Conservation (phyloP, 2,888 invertebrate species). For the Micropterix aruncella region DNA sequence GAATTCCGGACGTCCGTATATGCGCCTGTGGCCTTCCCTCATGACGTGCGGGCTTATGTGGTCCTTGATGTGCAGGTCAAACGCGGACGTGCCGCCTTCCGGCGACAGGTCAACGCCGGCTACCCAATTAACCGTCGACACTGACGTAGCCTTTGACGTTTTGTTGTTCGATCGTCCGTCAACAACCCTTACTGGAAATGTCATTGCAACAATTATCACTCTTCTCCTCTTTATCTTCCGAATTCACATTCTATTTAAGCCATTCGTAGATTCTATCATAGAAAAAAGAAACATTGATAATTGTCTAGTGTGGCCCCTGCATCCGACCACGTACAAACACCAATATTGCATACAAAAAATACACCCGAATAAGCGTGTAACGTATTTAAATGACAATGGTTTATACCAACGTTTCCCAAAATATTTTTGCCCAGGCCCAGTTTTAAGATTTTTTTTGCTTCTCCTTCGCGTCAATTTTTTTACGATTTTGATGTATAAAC, state of each 20-base stretch:
- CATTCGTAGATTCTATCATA: neutral
- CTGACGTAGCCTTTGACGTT: constrained; percentile 25
- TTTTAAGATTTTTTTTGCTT: no score
- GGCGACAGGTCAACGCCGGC: constrained; percentile 37
- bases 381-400: no score
- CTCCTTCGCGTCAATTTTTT: no score
- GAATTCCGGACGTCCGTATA: constrained; percentile 33
- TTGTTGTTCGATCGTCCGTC: constrained; percentile 32
- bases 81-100: constrained; percentile 38
- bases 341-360: no score
- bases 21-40: constrained; percentile 35
- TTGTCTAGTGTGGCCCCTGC: no score
- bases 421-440: no score
- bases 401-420: no score
- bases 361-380: no score
- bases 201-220: neutral
- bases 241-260: neutral
- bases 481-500: no score
- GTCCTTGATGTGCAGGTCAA: constrained; percentile 35
- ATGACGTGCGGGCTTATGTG: constrained; percentile 38
- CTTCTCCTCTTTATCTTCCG: no score
- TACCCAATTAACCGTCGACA: constrained; percentile 31
- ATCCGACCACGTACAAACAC: no score
- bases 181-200: constrained; percentile 41
- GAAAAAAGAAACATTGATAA: no score